Conservation (phyloP, 2,888 invertebrate genomes). For the Choreutis nemorana region DNA sequence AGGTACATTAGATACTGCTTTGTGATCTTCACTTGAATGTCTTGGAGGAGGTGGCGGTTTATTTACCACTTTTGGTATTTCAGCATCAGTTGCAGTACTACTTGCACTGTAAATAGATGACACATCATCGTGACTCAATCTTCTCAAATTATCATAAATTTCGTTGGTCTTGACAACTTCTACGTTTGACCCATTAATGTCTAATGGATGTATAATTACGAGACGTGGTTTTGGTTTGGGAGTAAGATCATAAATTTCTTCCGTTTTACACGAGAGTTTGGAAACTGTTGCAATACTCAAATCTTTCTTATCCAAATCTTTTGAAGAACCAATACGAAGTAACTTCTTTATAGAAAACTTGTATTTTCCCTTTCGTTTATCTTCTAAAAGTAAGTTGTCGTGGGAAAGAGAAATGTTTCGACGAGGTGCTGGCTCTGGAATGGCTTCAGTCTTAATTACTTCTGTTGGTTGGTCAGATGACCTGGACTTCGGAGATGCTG, state of each 20-base stretch:
- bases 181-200: constrained; percentile 81
- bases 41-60: constrained; percentile 85
- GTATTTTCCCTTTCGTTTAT: constrained; percentile 73
- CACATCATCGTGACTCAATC: constrained; percentile 60
- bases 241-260: constrained; percentile 63
- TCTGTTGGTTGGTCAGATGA: constrained; percentile 24
- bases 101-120: constrained; percentile 58
- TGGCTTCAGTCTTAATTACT: constrained; percentile 26
- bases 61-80: constrained; percentile 45
- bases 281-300: constrained; percentile 39
- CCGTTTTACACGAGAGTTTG: constrained; percentile 59
- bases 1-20: constrained; percentile 52
- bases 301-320: constrained; percentile 71
- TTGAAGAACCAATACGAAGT: constrained; percentile 78
- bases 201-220: constrained; percentile 88
- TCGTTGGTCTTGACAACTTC: constrained; percentile 75
- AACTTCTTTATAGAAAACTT: constrained; percentile 87
- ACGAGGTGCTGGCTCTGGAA: constrained; percentile 74
- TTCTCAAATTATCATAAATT: constrained; percentile 35
- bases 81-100: constrained; percentile 42
- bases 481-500: constrained; percentile 29
- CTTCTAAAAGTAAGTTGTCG: constrained; percentile 70
- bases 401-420: constrained; percentile 78
- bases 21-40: constrained; percentile 55
- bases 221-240: constrained; percentile 76